A percentile compares a stretch with the other conserved stretches of the same genome.
Conservation (phyloP, 2,888 invertebrate species). For the Coleophora flavipennella region DNA sequence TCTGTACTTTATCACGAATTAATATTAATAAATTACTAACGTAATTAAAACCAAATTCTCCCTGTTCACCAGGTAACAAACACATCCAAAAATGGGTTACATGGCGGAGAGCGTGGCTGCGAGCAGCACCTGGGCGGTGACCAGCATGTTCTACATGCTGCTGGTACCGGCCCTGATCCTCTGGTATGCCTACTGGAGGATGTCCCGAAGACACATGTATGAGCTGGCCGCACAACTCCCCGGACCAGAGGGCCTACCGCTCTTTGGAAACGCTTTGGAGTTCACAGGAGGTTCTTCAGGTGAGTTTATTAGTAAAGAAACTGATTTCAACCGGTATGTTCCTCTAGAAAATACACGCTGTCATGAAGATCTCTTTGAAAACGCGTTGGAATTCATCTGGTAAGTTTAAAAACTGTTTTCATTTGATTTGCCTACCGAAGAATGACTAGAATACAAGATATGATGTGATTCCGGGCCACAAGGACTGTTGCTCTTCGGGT, state of each 20-base stretch:
- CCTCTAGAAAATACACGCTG: too few species aligned
- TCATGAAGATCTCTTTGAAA: too few species aligned
- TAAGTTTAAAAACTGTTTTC: too few species aligned
- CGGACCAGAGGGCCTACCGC: constrained; percentile 80
- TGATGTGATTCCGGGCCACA: too few species aligned
- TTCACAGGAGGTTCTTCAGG: constrained; percentile 81
- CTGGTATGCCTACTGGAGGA: constrained; percentile 82
- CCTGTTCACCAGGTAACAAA: constrained; percentile 10
- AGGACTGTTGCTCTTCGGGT: too few species aligned
- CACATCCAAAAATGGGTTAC: constrained; percentile 43
- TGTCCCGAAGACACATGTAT: constrained; percentile 80
- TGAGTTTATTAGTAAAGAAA: constrained; percentile 60
- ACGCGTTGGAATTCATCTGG: too few species aligned
- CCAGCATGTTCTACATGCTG: constrained; percentile 80
- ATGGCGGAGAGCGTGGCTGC: constrained; percentile 53
- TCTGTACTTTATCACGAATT: too few species aligned
- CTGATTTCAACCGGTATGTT: too few species aligned
- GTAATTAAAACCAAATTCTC: too few species aligned
- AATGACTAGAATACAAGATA: too few species aligned
- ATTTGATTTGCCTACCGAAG: too few species aligned
- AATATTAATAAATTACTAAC: too few species aligned
- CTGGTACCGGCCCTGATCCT: constrained; percentile 79
- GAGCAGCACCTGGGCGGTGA: constrained; percentile 71
- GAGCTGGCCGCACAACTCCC: constrained; percentile 80
- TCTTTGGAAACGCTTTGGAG: constrained; percentile 83